Evolutionary conservation across 2,888 invertebrate species (phyloP).

Genomic region (Xestia ashworthii): DNA sequence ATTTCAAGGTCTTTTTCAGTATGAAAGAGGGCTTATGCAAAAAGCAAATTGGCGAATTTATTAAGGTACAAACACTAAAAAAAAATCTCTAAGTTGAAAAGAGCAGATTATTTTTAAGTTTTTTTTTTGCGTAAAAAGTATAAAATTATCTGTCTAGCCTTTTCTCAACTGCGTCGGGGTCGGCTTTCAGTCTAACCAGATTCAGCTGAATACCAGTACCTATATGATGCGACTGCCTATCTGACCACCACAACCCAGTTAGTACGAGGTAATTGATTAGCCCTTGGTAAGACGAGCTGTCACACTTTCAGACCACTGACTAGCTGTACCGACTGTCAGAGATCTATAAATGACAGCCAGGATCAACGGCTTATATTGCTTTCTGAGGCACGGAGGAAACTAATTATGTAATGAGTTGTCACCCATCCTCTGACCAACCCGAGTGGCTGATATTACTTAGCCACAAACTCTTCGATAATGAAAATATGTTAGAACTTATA

Average conservation of each 20-base stretch:
- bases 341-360: neutral
- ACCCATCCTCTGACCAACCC: neutral
- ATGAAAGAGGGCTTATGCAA: slow-evolving; percentile 10
- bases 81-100: neutral
- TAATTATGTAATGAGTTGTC: neutral
- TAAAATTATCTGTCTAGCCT: too few relatives aligned
- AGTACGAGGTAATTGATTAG: too few relatives aligned
- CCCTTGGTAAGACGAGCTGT: too few relatives aligned
- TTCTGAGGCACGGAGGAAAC: neutral
- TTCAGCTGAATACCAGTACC: too few relatives aligned
- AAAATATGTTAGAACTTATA: too few relatives aligned
- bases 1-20: slow-evolving; percentile 6
- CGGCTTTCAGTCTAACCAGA: too few relatives aligned
- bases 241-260: too few relatives aligned
- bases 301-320: neutral
- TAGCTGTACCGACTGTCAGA: neutral
- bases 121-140: too few relatives aligned
- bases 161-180: too few relatives aligned
- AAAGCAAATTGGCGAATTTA: neutral
- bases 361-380: neutral
- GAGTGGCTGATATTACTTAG: neutral
- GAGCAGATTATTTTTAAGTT: neutral
- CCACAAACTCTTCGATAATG: neutral
- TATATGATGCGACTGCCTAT: too few relatives aligned
- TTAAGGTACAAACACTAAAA: neutral